Evolutionary conservation across 2,888 invertebrate species (phyloP).

Genomic region (Catocala fraxini): DNA sequence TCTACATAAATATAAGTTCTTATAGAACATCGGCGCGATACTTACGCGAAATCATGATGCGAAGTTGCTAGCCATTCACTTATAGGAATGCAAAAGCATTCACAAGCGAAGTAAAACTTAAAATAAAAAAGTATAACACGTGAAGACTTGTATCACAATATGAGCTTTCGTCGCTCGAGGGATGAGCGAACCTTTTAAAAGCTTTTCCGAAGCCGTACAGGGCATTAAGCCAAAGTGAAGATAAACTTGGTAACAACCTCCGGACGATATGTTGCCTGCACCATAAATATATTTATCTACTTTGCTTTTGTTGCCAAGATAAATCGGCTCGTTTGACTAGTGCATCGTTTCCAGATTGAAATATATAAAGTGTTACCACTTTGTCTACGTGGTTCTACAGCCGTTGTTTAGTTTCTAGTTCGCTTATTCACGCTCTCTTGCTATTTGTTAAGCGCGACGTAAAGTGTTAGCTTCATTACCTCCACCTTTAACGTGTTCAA

Average conservation of each 20-base stretch:
- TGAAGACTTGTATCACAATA: constrained; percentile 58
- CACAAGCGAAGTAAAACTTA: constrained; percentile 43
- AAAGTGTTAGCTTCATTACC: constrained; percentile 46
- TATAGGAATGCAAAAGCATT: constrained; percentile 49
- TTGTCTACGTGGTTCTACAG: constrained; percentile 59
- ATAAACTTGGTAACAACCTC: constrained; percentile 76
- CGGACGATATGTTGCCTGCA: constrained; percentile 70
- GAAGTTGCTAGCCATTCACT: constrained; percentile 43
- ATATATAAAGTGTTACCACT: constrained; percentile 67
- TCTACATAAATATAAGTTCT: constrained; percentile 44
- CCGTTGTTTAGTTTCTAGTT: constrained; percentile 44
- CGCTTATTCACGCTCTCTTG: constrained; percentile 47
- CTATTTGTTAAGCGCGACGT: constrained; percentile 46
- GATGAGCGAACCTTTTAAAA: constrained; percentile 79
- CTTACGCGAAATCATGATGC: constrained; percentile 40
- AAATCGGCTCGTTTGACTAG: constrained; percentile 77
- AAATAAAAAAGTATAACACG: constrained; percentile 53
- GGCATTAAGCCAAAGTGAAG: constrained; percentile 76
- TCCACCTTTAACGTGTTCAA: constrained; percentile 29
- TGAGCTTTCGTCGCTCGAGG: constrained; percentile 71
- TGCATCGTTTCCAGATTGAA: constrained; percentile 70
- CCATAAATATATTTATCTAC: constrained; percentile 81
- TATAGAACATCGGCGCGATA: constrained; percentile 43
- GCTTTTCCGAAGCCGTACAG: constrained; percentile 73
- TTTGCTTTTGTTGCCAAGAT: constrained; percentile 80